Evolutionary conservation across 2,113 vertebrate species (phyloP).

Genomic region (Oriolus oriolus): DNA sequence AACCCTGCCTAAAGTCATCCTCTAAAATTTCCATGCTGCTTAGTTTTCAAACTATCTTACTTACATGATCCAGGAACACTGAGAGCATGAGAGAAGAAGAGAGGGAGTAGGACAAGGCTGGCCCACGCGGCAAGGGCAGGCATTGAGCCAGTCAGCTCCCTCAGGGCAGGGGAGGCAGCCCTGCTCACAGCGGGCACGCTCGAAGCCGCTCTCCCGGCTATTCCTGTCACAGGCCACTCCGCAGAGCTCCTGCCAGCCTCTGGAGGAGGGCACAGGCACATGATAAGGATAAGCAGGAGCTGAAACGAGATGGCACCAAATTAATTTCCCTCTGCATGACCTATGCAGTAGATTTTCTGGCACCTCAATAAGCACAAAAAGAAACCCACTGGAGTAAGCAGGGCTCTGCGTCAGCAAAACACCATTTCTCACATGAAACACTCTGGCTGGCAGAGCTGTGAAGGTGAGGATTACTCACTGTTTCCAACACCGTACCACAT

Average conservation of each 20-base stretch:
- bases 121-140: not conserved
- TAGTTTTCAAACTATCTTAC: not conserved
- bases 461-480: conserved; percentile 1
- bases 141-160: not conserved
- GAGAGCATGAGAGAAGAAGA: not conserved
- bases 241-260: not conserved
- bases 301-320: not conserved
- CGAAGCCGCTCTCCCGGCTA: not conserved
- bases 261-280: not conserved
- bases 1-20: not conserved
- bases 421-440: not conserved
- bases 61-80: not conserved
- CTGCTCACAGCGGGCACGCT: fast-evolving
- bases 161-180: not conserved
- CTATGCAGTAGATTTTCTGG: conserved; percentile 16
- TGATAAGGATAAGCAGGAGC: conserved; percentile 37
- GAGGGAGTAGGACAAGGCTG: not conserved
- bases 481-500: not conserved
- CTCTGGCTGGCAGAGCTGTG: not conserved
- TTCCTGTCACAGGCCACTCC: not conserved
- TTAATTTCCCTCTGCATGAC: conserved; percentile 4
- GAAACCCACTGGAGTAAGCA: conserved; percentile 5
- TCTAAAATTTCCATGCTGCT: not conserved
- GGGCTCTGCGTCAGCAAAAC: conserved; percentile 9
- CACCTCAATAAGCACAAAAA: not conserved